These are phyloP conservation scores for Sinocyclocheilus anophthalmus DNA, from an alignment of 2,113 vertebrate species.

Conservation along the genomic window DNA sequence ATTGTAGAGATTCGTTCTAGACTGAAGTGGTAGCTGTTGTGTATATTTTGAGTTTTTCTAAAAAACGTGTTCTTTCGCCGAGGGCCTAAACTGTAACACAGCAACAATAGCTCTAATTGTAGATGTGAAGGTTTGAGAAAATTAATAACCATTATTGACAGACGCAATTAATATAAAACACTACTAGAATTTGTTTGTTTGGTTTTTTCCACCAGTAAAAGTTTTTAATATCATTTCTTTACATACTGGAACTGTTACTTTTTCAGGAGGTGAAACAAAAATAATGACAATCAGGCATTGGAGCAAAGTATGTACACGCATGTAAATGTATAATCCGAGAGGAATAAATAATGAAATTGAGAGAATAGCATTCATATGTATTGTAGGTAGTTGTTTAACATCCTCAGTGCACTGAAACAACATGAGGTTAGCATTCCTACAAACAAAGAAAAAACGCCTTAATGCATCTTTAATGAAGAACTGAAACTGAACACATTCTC, in stretches of 20 bases:
- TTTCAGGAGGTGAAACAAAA: constrained; percentile 36
- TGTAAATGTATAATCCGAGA: background rate
- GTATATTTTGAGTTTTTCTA: constrained; percentile 17
- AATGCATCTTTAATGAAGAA: background rate
- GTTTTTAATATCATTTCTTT: background rate
- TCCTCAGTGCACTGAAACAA: constrained; percentile 25
- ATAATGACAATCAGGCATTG: constrained; percentile 46
- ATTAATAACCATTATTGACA: constrained; percentile 20
- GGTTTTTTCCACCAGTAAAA: constrained; percentile 19
- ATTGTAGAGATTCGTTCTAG: constrained; percentile 23
- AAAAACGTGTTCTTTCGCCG: background rate
- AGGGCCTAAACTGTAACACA: constrained; percentile 31
- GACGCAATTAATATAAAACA: background rate
- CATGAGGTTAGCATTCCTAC: constrained; percentile 23
- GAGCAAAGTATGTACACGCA: background rate
- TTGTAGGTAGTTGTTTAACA: constrained; percentile 5
- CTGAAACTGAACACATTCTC: background rate
- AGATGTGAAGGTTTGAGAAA: constrained; percentile 11
- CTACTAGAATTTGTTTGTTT: background rate
- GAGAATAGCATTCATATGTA: background rate
- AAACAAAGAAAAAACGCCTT: constrained; percentile 3
- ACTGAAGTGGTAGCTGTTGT: constrained; percentile 36
- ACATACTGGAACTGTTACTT: constrained; percentile 4
- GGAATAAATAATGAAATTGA: constrained; percentile 15
- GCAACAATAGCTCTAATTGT: constrained; percentile 36